phyloP scores from a whole-genome alignment of 2,888 invertebrate genomes.

The Sicus ferrugineus region DNA sequence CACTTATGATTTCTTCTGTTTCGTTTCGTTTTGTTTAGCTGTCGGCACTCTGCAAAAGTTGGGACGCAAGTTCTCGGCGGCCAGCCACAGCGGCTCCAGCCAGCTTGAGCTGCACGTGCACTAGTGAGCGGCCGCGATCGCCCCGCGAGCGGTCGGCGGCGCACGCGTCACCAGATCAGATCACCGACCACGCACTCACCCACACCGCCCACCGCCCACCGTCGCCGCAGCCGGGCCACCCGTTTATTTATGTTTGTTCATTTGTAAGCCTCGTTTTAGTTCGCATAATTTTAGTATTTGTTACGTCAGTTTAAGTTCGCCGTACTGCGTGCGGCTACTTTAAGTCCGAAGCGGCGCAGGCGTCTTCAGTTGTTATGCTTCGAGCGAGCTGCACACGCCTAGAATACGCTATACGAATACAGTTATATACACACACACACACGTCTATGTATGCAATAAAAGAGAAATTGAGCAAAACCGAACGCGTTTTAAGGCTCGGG shows the following conservation, averaged over 20 bases:
- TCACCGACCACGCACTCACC: constrained; percentile 7
- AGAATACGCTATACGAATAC: constrained; percentile 36
- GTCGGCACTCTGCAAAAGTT: constrained; percentile 69
- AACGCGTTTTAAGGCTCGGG: constrained; percentile 36
- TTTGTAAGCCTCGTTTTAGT: background rate
- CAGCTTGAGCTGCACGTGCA: constrained; percentile 57
- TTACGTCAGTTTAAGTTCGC: constrained; percentile 6
- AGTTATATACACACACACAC: constrained; percentile 22
- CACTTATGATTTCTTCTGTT: constrained; percentile 32
- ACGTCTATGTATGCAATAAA: background rate
- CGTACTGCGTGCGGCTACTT: background rate
- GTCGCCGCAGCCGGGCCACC: background rate
- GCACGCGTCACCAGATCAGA: background rate
- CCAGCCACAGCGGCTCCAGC: constrained; percentile 60
- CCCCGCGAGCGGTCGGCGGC: background rate
- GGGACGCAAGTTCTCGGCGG: constrained; percentile 59
- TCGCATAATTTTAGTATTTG: constrained; percentile 4
- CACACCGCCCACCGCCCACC: constrained; percentile 8
- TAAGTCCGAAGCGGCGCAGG: background rate
- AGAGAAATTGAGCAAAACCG: constrained; percentile 33
- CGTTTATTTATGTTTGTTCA: background rate
- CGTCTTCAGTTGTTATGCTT: background rate
- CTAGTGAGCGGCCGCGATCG: constrained; percentile 42
- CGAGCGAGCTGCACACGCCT: constrained; percentile 40
- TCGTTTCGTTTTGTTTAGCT: constrained; percentile 62